Evolutionary conservation across 1,140 invertebrate genomes (phyloP), one percentile per base, ranked within the genome.

Genomic region (Triops longicaudatus): DNA sequence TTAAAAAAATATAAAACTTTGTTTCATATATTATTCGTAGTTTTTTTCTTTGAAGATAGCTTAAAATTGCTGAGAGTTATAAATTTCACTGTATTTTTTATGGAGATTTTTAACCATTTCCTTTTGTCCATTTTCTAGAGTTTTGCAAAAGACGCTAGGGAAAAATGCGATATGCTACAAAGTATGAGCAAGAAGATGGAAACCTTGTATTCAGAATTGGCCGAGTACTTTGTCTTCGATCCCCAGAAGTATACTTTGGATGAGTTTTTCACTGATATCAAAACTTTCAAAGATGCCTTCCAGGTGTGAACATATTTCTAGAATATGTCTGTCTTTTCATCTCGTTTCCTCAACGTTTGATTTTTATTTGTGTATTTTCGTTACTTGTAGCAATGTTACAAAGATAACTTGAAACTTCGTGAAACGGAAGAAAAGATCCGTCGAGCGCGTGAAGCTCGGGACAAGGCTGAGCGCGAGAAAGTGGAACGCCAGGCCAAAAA

Each of bases 111-210:
- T n/a, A n/a, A n/a, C n/a, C n/a, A n/a, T n/a, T 80, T 78, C 28
- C 77, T 81, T 80, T 77, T 79, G 73, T 17, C 50, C n/a, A 41
- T 41, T 79, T 77, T 78, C 74, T 80, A 91, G 88, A 84, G 86
- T 72, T 96, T 96, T 84, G 88, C 92, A 0, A 86, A 88, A 80
- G 91, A 93, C 78, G 95, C 95, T 0, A 87, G 91, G 26, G 89
- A 93, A 78, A 93, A 97, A 77, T 94, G 91, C 82, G 92, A 94
- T 81, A 88, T 98, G 0, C 83, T 98, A 77, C 90, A 93, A 82
- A 94, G 92, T 74, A 98, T 99, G 96, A 94, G 92, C 82, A 91
- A 92, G 80, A 96, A 97, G 83, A 96, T 98, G 92, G 94, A 96
- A 78, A 88, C 86, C 31, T 82, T 96, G 0, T 99, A 93, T 85